phyloP scores from a whole-genome alignment of 1,140 invertebrate genomes.

The Hirudo medicinalis region DNA sequence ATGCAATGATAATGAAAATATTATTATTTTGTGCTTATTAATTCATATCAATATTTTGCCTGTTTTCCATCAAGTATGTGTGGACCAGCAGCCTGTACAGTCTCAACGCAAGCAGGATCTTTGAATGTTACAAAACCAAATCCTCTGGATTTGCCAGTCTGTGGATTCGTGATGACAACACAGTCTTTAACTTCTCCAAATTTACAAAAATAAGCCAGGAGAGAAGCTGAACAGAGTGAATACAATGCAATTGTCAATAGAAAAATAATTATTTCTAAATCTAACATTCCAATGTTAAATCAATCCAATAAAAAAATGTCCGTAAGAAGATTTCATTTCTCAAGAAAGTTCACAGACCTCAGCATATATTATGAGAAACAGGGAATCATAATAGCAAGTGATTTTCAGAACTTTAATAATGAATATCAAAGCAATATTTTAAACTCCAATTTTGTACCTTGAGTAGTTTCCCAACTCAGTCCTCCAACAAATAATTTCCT shows the following conservation, averaged over 20 bases:
- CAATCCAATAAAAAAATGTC: neutral
- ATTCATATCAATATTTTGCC: slow-evolving; percentile 42
- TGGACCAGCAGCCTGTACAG: slow-evolving; percentile 75
- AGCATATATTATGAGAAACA: neutral
- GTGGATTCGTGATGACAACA: slow-evolving; percentile 94
- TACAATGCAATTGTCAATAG: slow-evolving; percentile 9
- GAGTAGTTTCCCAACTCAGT: slow-evolving; percentile 87
- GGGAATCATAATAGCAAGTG: too few species aligned
- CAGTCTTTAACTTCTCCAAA: slow-evolving; percentile 95
- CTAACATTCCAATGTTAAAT: too few species aligned
- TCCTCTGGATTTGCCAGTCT: slow-evolving; percentile 81
- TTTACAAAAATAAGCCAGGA: slow-evolving; percentile 79
- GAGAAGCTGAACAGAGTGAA: slow-evolving; percentile 18
- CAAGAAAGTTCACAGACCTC: neutral
- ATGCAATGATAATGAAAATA: too few species aligned
- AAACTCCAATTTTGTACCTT: slow-evolving; percentile 51
- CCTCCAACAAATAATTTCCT: slow-evolving; percentile 94
- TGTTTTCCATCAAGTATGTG: slow-evolving; percentile 80
- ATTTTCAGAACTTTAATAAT: neutral
- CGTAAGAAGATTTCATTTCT: neutral
- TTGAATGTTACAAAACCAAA: slow-evolving; percentile 95
- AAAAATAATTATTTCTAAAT: too few species aligned
- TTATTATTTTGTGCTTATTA: too few species aligned
- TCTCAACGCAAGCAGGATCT: slow-evolving; percentile 74
- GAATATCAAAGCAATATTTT: neutral